Conservation (phyloP, 2,797 vertebrate genomes). For the Arctocebus calabarensis region DNA sequence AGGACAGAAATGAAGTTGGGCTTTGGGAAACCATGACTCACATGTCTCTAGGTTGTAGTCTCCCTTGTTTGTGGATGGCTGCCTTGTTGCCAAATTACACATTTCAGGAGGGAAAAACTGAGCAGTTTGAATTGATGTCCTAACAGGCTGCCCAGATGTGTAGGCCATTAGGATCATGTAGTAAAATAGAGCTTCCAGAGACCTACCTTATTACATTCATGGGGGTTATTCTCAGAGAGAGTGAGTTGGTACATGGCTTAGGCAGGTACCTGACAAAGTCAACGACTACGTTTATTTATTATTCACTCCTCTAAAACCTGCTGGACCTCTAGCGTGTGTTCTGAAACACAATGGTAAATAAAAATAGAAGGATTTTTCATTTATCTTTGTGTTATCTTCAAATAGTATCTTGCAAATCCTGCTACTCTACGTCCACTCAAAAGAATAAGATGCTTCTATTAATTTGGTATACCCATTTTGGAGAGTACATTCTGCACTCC, state of each 20-base stretch:
- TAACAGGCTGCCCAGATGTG: not conserved
- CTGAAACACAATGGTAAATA: constrained; percentile 6
- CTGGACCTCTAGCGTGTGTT: not conserved
- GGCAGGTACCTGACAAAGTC: not conserved
- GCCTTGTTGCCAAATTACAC: not conserved
- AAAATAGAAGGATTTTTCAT: constrained; percentile 2
- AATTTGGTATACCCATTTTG: constrained; percentile 7
- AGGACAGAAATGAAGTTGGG: not conserved
- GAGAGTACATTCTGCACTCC: constrained; percentile 32
- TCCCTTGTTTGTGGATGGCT: not conserved
- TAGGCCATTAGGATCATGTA: not conserved
- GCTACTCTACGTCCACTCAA: not conserved
- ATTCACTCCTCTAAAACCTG: not conserved
- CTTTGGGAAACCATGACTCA: not conserved
- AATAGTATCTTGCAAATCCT: not conserved
- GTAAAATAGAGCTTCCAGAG: not conserved
- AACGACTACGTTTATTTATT: not conserved
- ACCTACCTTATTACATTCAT: not conserved
- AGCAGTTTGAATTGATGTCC: not conserved
- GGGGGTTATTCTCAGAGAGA: not conserved
- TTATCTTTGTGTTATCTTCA: constrained; percentile 7
- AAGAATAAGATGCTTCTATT: not conserved
- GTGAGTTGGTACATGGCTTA: not conserved
- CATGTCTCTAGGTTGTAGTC: not conserved
- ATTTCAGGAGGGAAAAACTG: not conserved